These are phyloP conservation scores for Dolichotis patagonum DNA, from an alignment of 2,113 vertebrate genomes.

Conservation along the genomic window DNA sequence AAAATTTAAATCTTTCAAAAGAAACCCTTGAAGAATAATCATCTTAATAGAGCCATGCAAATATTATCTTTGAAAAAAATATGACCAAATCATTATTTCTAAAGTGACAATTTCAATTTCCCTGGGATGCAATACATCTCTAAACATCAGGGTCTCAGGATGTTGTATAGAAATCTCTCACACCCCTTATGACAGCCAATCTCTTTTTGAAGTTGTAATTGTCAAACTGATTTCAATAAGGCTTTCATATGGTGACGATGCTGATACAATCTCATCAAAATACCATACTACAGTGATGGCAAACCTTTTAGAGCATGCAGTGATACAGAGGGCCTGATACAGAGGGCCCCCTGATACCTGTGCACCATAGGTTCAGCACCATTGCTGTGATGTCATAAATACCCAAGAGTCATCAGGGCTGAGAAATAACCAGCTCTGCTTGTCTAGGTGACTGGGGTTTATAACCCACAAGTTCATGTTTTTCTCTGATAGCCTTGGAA, in stretches of 20 bases:
- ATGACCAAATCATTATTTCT: neutral
- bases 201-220: constrained; percentile 17
- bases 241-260: neutral
- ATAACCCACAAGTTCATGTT: neutral
- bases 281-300: neutral
- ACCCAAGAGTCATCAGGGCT: neutral
- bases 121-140: neutral
- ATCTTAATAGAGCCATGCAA: neutral
- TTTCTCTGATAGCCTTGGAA: constrained; percentile 18
- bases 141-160: neutral
- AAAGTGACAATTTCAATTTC: neutral
- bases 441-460: neutral
- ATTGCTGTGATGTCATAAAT: neutral
- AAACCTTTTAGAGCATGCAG: neutral
- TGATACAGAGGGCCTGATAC: neutral
- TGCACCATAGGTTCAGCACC: neutral
- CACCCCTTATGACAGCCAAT: neutral
- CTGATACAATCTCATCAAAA: constrained; percentile 1
- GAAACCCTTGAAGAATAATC: neutral
- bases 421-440: neutral
- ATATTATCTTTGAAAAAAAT: neutral
- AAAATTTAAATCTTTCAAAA: constrained; percentile 48
- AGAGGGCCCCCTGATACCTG: accelerated
- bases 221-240: neutral
- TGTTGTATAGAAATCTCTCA: neutral